phyloP scores from a whole-genome alignment of 1,140 invertebrate genomes.

The Metopolophium dirhodum region DNA sequence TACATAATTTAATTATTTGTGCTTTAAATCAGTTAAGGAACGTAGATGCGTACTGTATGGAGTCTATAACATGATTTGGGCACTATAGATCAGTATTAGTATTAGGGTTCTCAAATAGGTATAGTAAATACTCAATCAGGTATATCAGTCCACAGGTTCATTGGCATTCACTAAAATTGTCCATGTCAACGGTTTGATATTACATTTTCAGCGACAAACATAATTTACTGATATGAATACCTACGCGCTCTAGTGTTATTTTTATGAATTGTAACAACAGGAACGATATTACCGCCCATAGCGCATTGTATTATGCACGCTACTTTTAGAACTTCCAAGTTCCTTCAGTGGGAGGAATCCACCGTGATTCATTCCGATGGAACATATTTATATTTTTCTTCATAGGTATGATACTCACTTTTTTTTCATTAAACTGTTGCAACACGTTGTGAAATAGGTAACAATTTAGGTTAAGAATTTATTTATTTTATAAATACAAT shows the following conservation, averaged over 20 bases:
- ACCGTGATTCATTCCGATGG: not conserved
- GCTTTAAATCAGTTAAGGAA: not conserved
- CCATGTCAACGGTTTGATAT: not conserved
- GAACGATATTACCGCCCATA: not conserved
- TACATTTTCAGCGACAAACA: not conserved
- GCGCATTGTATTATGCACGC: not conserved
- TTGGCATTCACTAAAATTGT: not conserved
- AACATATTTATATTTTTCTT: constrained; percentile 4
- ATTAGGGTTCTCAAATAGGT: not conserved
- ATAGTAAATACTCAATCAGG: too few relatives aligned
- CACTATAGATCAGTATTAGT: too few relatives aligned
- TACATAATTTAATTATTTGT: not conserved
- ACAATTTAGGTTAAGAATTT: too few relatives aligned
- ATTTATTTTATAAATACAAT: too few relatives aligned
- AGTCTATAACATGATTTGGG: too few relatives aligned
- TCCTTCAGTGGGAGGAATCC: not conserved
- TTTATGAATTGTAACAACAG: not conserved
- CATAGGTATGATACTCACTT: too few relatives aligned
- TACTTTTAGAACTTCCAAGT: not conserved
- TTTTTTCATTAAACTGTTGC: too few relatives aligned
- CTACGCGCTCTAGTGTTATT: not conserved
- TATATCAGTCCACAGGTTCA: not conserved
- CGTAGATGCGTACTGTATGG: too few relatives aligned
- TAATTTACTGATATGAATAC: not conserved
- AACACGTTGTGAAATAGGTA: too few relatives aligned